A percentile compares a stretch with the other conserved stretches of the same genome.
phyloP scores from a whole-genome alignment of 2,888 invertebrate species.

The Serripes groenlandicus region DNA sequence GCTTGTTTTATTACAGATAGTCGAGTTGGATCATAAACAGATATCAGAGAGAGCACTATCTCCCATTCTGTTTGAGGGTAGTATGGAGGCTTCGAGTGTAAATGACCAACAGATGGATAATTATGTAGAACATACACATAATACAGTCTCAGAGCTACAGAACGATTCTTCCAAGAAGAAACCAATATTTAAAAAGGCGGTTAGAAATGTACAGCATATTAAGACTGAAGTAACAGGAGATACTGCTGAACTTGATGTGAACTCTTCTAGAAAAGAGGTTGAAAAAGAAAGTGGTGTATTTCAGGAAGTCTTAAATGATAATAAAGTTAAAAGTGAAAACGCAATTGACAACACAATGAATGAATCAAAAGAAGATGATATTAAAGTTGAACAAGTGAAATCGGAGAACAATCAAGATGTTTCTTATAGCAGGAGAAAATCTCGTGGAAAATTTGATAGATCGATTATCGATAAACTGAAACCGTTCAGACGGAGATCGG shows the following conservation, averaged over 20 bases:
- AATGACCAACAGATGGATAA: too few species aligned
- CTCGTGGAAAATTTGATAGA: conserved; percentile 39
- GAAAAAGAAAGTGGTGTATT: too few species aligned
- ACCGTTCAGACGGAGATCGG: conserved; percentile 10
- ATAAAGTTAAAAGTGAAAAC: too few species aligned
- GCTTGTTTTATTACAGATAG: too few species aligned
- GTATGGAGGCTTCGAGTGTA: too few species aligned
- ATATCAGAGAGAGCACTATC: neutral
- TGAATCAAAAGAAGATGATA: neutral
- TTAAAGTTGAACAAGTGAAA: neutral
- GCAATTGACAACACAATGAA: neutral
- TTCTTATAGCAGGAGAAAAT: neutral
- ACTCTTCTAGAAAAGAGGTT: too few species aligned
- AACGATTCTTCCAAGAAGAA: neutral
- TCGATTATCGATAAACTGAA: conserved; percentile 42
- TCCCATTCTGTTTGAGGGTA: conserved; percentile 12
- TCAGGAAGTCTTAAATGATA: too few species aligned
- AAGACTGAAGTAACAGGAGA: neutral
- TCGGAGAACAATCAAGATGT: neutral
- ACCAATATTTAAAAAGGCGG: conserved; percentile 19
- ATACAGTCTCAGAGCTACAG: neutral
- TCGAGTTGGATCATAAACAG: too few species aligned
- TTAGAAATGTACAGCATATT: neutral
- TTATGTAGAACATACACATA: too few species aligned
- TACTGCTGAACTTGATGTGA: too few species aligned